These are phyloP conservation scores for Tanypteryx hageni DNA, from an alignment of 2,888 invertebrate genomes.

Conservation along the genomic window DNA sequence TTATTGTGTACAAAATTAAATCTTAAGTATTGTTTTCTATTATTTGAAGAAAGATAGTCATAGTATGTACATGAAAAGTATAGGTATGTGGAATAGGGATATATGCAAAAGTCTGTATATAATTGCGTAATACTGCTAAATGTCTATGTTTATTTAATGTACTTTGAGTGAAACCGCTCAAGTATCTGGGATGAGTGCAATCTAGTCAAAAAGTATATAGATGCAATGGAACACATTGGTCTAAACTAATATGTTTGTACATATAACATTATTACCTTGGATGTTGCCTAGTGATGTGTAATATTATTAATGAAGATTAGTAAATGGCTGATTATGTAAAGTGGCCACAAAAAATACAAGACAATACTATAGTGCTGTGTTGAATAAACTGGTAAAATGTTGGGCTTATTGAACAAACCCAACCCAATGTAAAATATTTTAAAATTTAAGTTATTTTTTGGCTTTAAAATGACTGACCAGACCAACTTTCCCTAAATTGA, in stretches of 20 bases:
- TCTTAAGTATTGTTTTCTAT: slow-evolving; percentile 27
- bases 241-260: slow-evolving; percentile 31
- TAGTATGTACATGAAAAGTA: slow-evolving; percentile 30
- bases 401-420: neutral
- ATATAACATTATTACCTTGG: slow-evolving; percentile 34
- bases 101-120: slow-evolving; percentile 44
- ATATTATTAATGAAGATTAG: slow-evolving; percentile 33
- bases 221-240: slow-evolving; percentile 50
- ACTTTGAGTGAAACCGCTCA: slow-evolving; percentile 53
- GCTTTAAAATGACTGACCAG: neutral
- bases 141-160: slow-evolving; percentile 50
- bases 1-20: slow-evolving; percentile 37
- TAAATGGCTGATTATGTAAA: slow-evolving; percentile 32
- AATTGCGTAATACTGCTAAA: slow-evolving; percentile 1
- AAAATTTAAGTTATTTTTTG: slow-evolving; percentile 36
- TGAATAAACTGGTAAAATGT: slow-evolving; percentile 1
- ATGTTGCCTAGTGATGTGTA: slow-evolving; percentile 50
- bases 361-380: slow-evolving; percentile 58
- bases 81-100: neutral
- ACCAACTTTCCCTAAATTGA: neutral
- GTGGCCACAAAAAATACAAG: slow-evolving; percentile 37
- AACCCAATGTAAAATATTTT: slow-evolving; percentile 2
- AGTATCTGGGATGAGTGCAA: slow-evolving; percentile 67
- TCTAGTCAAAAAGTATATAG: slow-evolving; percentile 67
- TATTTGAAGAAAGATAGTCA: slow-evolving; percentile 25